Evolutionary conservation across 2,888 invertebrate species (phyloP), one percentile per base, ranked within the genome.

Genomic region (Drosophila macrospina): DNA sequence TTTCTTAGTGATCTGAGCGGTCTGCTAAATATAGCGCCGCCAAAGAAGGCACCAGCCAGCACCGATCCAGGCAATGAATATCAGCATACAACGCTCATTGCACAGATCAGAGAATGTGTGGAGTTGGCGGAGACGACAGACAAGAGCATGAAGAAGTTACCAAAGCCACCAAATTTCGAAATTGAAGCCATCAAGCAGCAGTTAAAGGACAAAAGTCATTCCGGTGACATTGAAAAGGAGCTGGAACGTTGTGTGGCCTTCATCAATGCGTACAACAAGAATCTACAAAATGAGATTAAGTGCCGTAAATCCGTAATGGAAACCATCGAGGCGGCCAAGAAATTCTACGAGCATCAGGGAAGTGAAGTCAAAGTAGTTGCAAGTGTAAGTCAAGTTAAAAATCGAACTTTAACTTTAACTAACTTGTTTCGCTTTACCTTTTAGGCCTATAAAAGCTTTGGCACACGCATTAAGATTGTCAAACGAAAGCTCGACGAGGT

Each of bases 351-450:
- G 39, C 96, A 96, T 15, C 98, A 99, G 91, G 94, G 96, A 68
- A 96, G 97, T 5, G 99, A 99, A 93, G 98, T 98, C 11, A 98
- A 98, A 93, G 96, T 98, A 70, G 98, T 99, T 26, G 97, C 97
- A 65, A 98, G 97, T 94, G 98, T 98, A 93, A 95, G 96, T 95
- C 0, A 1, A n/a, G 0, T 0, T 2, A 5, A 15, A 11, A 0
- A 11, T 0, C 0, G 0, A n/a, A 0, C 13, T 32, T 8, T n/a
- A 20, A 20, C 13, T 26, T 26, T 4, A 11, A 6, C 4, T 30
- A 39, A 24, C n/a, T 30, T 15, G 0, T n/a, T 34, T 4, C 3
- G 5, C 11, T 3, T 10, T 10, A 5, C 4, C 6, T 5, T 11
- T 5, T 89, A 98, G 98, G 98, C 99, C 1, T 99, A 98, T 91